Conservation (phyloP, 2,797 vertebrate species). For the Ispidina picta region DNA sequence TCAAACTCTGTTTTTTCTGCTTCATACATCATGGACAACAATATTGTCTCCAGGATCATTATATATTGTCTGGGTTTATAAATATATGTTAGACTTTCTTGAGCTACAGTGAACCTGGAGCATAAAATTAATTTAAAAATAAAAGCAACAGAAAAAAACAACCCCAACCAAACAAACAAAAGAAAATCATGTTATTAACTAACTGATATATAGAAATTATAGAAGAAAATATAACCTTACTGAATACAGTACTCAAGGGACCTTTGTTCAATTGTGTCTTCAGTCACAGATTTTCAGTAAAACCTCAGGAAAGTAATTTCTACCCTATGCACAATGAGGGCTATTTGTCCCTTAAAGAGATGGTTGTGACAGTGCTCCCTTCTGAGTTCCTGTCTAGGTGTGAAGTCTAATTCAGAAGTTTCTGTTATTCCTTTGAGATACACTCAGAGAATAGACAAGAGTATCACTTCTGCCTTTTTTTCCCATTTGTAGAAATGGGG, state of each 20-base stretch:
- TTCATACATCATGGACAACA: slow-evolving; percentile 57
- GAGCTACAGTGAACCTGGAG: slow-evolving; percentile 44
- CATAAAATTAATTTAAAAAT: slow-evolving; percentile 42
- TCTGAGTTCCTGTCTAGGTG: slow-evolving; percentile 39
- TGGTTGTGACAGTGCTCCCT: not conserved
- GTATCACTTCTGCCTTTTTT: not conserved
- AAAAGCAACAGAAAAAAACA: not conserved
- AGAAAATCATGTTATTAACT: slow-evolving; percentile 8
- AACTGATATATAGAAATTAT: slow-evolving; percentile 18
- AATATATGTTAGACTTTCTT: slow-evolving; percentile 50
- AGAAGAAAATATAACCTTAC: not conserved
- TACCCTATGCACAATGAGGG: not conserved
- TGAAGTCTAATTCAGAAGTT: slow-evolving; percentile 44
- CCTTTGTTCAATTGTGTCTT: not conserved
- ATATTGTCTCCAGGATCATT: slow-evolving; percentile 50
- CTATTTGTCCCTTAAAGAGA: slow-evolving; percentile 44
- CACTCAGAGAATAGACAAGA: not conserved
- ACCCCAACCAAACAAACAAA: not conserved
- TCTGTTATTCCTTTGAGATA: slow-evolving; percentile 35
- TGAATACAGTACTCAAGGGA: not conserved
- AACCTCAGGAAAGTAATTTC: slow-evolving; percentile 30
- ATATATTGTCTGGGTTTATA: slow-evolving; percentile 38
- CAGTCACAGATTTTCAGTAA: not conserved
- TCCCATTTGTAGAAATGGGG: not conserved
- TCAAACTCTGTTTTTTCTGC: slow-evolving; percentile 65